Base-by-base conservation (phyloP, 2,888 invertebrate species). In the Pantelozetes paolii region DNA sequence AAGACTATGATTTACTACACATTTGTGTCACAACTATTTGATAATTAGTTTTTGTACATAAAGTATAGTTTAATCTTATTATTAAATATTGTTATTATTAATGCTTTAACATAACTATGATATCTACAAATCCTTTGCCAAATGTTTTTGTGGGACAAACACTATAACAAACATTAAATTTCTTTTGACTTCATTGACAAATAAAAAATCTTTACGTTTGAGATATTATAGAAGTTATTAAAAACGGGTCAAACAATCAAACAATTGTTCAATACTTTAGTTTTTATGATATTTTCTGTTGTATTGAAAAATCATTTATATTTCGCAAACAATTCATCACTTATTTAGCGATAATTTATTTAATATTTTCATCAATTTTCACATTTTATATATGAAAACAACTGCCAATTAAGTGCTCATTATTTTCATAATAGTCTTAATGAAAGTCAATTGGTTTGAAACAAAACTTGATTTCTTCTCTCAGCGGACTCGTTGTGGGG, bases 21-120 rank as follows among this genome's bases (percentile, higher is more conserved):
- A 57, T 23, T 57, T 57, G 57, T 57, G 57, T 57, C 57, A 57
- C 9, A n/a, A n/a, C 15, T 15, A 57, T 57, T 28, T 5, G 28
- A 57, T 57, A 57, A 57, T 57, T 57, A 57, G 57, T 57, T 57
- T n/a, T n/a, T 57, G 57, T 15, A 57, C 23, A 57, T 26, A 57
- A 57, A 26, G 57, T 57, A 23, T 57, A 26, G 57, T n/a, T 23
- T 26, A 23, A 57, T 57, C 57, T 57, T 26, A 18, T 13, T 3
- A 18, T 57, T 57, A 57, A 23, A 2, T 15, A 57, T 23, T 26
- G 18, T 50, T 50, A 36, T 8, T 36, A 50, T 50, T 50, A 50
- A n/a, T 23, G 23, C 3, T 15, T 57, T 57, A 23, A 57, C 23
- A 57, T 26, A 9, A 23, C 23, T 57, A 5, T 57, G 11, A 28